Base-by-base conservation (phyloP, 2,113 vertebrate genomes). In the Campylomormyrus numenius region DNA sequence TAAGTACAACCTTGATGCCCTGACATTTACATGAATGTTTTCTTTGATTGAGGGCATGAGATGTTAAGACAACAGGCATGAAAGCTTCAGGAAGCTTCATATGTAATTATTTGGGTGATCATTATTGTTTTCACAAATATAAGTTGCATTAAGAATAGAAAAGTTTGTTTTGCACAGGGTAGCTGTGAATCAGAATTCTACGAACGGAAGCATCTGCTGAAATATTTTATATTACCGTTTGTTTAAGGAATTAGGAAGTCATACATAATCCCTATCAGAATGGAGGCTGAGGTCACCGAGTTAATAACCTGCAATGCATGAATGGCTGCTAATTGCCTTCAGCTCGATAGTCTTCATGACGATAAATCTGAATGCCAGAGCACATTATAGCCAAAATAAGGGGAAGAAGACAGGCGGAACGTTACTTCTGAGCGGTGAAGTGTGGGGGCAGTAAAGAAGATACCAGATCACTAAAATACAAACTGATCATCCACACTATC, bases 271-370 rank as follows among this genome's bases (percentile, higher is more conserved):
- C 84, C n/a, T n/a, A 86, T 49, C 84, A 50, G 7, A n/a, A 86
- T 31, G 17, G 45, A 45, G 35, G 35, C 5, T 80, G 74, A 42
- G 15, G 19, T 87, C 90, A 90, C 31, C 46, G 53, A 88, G 49
- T 27, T 90, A 91, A 90, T 90, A 85, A 62, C 66, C 87, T 85
- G 90, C 45, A 45, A 89, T 92, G 91, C 80, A 70, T 89, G 91
- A 91, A 24, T 90, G 70, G 50, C 13, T 83, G 45, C 66, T 89
- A 91, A 91, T 91, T 89, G 45, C 1, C 10, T 49, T 89, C 89
- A 66, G 31, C 87, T 91, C 85, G 85, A 90, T 89, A 83, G 80
- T 85, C 58, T 83, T 91, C 39, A 58, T 85, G 42, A 89, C 77
- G 9, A 83, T 42, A 21, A 83, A 52, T 74, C 13, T 48, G 31